phyloP scores from a whole-genome alignment of 2,797 vertebrate genomes.

The Pteronotus mesoamericanus region DNA sequence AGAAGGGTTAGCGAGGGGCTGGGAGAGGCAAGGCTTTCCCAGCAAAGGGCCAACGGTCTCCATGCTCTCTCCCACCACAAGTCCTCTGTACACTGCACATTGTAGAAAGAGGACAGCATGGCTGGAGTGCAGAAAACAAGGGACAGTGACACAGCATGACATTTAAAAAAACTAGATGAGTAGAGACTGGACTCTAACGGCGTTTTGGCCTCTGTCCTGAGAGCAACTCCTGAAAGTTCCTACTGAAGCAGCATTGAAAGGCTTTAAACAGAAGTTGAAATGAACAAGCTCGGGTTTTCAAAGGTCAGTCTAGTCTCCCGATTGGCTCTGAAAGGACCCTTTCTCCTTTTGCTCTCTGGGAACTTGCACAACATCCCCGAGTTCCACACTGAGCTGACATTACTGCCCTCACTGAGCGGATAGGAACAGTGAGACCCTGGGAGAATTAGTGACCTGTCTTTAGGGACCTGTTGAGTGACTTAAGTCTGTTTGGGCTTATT shows the following conservation, averaged over 20 bases:
- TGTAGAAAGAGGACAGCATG: background rate
- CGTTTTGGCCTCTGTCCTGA: background rate
- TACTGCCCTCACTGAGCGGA: rapidly evolving
- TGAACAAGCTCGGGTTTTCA: background rate
- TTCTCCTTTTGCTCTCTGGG: background rate
- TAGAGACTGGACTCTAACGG: background rate
- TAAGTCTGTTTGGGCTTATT: background rate
- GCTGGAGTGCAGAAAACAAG: background rate
- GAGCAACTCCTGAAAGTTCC: background rate
- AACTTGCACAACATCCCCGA: background rate
- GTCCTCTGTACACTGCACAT: background rate
- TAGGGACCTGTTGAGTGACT: background rate
- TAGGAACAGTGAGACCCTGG: background rate
- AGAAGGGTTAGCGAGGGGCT: background rate
- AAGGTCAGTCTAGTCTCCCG: background rate
- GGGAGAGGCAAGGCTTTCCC: background rate
- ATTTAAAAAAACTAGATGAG: background rate
- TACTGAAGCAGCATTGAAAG: background rate
- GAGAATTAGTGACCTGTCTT: background rate
- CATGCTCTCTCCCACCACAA: background rate
- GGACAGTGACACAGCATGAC: rapidly evolving
- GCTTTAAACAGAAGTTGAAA: background rate
- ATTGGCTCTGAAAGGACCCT: background rate
- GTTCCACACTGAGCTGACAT: background rate
- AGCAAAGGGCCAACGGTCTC: background rate